A percentile compares a stretch with the other conserved stretches of the same genome.
Evolutionary conservation across 2,113 vertebrate genomes (phyloP).

Genomic region (Muscicapa adusta): DNA sequence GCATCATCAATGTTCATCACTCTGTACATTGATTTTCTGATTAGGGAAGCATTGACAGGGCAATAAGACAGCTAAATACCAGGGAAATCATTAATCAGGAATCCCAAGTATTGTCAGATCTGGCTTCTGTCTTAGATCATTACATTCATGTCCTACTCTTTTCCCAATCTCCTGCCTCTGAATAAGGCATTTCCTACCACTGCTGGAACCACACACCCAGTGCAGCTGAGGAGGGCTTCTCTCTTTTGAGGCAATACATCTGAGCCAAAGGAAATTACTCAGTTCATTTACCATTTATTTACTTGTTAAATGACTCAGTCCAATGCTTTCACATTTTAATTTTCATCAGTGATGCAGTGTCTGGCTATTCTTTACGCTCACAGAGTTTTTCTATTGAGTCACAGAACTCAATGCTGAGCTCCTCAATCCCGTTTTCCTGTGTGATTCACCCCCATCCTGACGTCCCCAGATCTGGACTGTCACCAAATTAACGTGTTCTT

Average conservation of each 20-base stretch:
- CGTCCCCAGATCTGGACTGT: fast-evolving
- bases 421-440: neutral
- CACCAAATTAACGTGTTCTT: neutral
- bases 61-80: neutral
- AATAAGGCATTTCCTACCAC: neutral
- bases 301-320: neutral
- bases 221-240: neutral
- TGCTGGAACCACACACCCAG: neutral
- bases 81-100: neutral
- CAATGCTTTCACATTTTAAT: neutral
- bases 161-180: neutral
- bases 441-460: neutral
- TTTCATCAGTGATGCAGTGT: neutral
- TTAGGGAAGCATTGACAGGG: neutral
- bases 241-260: neutral
- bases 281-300: constrained; percentile 38
- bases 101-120: neutral
- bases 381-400: neutral
- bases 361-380: neutral
- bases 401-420: neutral
- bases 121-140: neutral
- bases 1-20: neutral
- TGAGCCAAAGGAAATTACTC: constrained; percentile 12
- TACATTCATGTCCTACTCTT: neutral
- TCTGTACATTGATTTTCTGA: constrained; percentile 21